A percentile compares a stretch with the other conserved stretches of the same genome.
Evolutionary conservation across 2,113 vertebrate species (phyloP).

Genomic region (Xenopus borealis): DNA sequence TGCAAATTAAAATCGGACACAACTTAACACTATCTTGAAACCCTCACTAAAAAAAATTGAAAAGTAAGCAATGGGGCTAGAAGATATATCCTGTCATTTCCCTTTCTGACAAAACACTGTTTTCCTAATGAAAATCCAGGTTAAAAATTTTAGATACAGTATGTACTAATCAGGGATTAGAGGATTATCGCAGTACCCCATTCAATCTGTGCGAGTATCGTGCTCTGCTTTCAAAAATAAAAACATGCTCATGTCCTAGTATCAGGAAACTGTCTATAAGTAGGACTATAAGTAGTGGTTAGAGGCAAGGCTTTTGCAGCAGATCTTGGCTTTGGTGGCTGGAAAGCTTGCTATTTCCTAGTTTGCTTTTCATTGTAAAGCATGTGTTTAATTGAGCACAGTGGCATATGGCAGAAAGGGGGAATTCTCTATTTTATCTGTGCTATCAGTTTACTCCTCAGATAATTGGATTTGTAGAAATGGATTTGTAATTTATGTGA

Average conservation of each 20-base stretch:
- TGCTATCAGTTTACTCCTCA: conserved; percentile 32
- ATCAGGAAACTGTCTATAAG: conserved; percentile 7
- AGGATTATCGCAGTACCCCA: neutral
- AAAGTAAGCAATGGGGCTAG: too few relatives aligned
- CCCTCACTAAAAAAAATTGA: too few relatives aligned
- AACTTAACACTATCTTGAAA: too few relatives aligned
- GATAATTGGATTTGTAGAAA: conserved; percentile 15
- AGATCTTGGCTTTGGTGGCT: conserved; percentile 37
- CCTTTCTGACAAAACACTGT: neutral
- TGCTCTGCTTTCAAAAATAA: neutral
- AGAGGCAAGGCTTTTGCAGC: conserved; percentile 21
- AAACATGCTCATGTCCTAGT: conserved; percentile 14
- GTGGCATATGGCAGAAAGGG: conserved; percentile 38
- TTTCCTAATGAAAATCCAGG: neutral
- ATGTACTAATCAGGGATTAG: conserved; percentile 15
- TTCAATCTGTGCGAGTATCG: neutral
- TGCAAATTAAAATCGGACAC: too few relatives aligned
- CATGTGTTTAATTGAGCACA: conserved; percentile 45
- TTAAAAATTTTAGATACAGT: conserved; percentile 6
- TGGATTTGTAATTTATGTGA: too few relatives aligned
- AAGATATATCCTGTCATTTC: neutral
- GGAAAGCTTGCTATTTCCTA: conserved; percentile 37
- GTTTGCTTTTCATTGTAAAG: conserved; percentile 43
- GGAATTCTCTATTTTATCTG: conserved; percentile 39
- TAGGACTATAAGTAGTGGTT: conserved; percentile 29